These are phyloP conservation scores for Heptranchias perlo DNA, from an alignment of 2,113 vertebrate genomes.

Conservation along the genomic window DNA sequence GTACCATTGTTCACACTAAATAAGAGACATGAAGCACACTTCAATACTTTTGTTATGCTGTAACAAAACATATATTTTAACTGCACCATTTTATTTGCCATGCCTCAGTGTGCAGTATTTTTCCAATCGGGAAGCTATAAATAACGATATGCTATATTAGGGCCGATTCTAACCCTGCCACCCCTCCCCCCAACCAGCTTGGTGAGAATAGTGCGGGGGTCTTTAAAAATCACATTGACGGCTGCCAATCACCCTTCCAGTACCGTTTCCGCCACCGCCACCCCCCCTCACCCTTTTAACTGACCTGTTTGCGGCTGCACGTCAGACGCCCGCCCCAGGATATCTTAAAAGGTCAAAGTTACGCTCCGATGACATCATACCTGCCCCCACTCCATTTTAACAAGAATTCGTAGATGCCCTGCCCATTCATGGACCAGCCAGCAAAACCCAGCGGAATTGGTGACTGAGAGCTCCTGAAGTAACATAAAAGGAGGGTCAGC, in stretches of 20 bases:
- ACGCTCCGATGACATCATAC: not conserved
- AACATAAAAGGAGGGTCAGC: not conserved
- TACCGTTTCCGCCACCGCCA: not conserved
- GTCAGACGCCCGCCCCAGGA: not conserved
- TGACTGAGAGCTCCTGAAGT: not conserved
- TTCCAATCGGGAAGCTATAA: not conserved
- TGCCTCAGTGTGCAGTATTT: not conserved
- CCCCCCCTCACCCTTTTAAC: not conserved
- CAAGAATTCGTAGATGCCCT: not conserved
- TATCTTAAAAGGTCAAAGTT: not conserved
- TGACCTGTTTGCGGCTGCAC: not conserved
- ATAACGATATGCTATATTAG: not conserved
- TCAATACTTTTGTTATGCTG: not conserved
- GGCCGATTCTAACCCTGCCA: not conserved
- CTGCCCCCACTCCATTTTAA: not conserved
- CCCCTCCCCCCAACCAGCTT: not conserved
- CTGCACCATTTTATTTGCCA: not conserved
- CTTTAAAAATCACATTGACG: no score
- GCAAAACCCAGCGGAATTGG: not conserved
- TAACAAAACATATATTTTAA: not conserved
- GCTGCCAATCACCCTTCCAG: not conserved
- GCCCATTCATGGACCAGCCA: not conserved
- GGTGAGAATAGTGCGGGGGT: not conserved
- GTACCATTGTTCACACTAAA: not conserved
- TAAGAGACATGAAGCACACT: not conserved